phyloP scores from a whole-genome alignment of 2,797 vertebrate species.

The Molossus alvarezi region DNA sequence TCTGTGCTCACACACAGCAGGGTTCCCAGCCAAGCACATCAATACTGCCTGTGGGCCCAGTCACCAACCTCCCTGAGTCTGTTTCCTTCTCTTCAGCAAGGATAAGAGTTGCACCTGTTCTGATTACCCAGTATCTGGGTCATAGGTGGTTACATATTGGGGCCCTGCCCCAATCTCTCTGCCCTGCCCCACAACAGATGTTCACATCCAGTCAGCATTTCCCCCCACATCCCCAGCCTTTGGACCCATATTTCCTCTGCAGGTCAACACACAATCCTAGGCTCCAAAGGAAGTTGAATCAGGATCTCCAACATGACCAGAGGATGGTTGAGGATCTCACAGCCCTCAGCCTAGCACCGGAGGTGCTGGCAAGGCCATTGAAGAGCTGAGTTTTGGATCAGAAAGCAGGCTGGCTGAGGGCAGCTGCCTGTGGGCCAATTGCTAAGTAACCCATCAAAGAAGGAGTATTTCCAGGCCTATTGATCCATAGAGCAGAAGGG shows the following conservation, averaged over 20 bases:
- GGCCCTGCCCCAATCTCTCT: background rate
- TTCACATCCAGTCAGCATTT: rapidly evolving
- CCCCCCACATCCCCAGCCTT: too few relatives aligned
- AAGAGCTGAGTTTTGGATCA: background rate
- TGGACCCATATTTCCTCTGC: too few relatives aligned
- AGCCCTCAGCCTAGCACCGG: rapidly evolving
- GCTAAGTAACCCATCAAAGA: too few relatives aligned
- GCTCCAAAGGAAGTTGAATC: rapidly evolving
- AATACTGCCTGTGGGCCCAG: background rate
- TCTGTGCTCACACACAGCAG: background rate
- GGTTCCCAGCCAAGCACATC: background rate
- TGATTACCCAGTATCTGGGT: background rate
- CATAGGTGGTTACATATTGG: rapidly evolving
- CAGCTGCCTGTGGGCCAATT: background rate
- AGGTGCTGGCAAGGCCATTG: background rate
- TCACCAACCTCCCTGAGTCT: background rate
- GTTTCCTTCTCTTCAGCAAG: background rate
- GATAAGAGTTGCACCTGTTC: background rate
- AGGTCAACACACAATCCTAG: background rate
- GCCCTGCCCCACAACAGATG: background rate
- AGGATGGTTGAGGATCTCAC: too few relatives aligned
- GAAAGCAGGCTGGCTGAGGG: background rate
- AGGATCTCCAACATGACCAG: rapidly evolving
- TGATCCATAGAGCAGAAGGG: background rate
- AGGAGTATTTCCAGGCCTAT: too few relatives aligned